Conservation (phyloP, 1,140 invertebrate genomes). For the Bombus pyrosoma region DNA sequence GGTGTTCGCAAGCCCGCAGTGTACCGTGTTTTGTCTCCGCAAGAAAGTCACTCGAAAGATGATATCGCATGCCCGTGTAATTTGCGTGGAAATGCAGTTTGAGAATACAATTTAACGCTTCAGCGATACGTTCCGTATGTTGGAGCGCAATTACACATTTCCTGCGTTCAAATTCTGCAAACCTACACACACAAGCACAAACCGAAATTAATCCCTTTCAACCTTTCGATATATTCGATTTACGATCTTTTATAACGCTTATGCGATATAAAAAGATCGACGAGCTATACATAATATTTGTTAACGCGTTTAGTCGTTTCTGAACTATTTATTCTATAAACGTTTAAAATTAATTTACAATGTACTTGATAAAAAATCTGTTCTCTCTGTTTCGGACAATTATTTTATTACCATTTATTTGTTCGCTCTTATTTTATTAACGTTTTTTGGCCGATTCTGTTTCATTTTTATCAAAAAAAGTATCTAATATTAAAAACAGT, state of each 20-base stretch:
- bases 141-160: neutral
- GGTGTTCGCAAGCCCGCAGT: too few species aligned
- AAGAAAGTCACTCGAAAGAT: conserved; percentile 17
- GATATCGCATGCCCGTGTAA: conserved; percentile 6
- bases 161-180: neutral
- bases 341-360: neutral
- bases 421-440: too few species aligned
- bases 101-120: conserved; percentile 1
- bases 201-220: neutral
- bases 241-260: neutral
- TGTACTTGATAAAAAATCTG: accelerated
- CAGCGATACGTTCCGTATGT: neutral
- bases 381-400: neutral
- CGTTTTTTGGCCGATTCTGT: too few species aligned
- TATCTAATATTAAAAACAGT: too few species aligned
- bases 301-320: neutral
- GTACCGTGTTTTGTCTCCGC: neutral
- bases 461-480: too few species aligned
- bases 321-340: neutral
- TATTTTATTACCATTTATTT: too few species aligned
- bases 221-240: neutral
- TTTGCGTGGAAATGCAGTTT: conserved; percentile 28
- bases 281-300: neutral
- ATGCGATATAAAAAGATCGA: neutral
- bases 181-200: neutral